phyloP scores from a whole-genome alignment of 2,797 vertebrate genomes.

The Lophius americanus region DNA sequence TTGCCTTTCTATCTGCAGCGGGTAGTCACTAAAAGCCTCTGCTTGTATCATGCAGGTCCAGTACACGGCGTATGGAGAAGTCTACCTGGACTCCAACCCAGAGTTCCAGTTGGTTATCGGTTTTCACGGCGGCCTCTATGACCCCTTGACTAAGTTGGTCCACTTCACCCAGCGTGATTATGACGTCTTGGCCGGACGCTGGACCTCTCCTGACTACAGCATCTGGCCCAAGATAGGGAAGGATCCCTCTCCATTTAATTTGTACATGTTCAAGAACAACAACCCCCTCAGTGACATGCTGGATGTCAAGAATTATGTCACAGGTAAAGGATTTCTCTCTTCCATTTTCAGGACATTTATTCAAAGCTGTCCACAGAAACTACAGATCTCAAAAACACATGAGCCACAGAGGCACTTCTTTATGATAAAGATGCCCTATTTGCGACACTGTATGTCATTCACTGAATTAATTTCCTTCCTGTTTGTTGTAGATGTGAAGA shows the following conservation, averaged over 20 bases:
- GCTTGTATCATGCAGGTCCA: slow-evolving; percentile 80
- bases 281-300: slow-evolving; percentile 98
- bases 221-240: slow-evolving; percentile 97
- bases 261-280: slow-evolving; percentile 99
- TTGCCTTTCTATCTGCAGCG: slow-evolving; percentile 13
- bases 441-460: slow-evolving; percentile 38
- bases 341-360: neutral
- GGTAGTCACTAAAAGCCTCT: neutral
- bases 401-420: slow-evolving; percentile 29
- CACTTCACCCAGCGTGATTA: slow-evolving; percentile 99
- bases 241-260: slow-evolving; percentile 93
- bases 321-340: slow-evolving; percentile 80
- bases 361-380: neutral
- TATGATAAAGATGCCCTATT: slow-evolving; percentile 36
- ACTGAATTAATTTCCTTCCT: slow-evolving; percentile 31
- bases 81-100: slow-evolving; percentile 97
- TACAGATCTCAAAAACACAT: slow-evolving; percentile 33
- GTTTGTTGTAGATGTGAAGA: slow-evolving; percentile 92
- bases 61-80: slow-evolving; percentile 97
- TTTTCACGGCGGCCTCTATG: slow-evolving; percentile 97
- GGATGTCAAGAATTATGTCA: slow-evolving; percentile 97
- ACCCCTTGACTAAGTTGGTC: slow-evolving; percentile 94
- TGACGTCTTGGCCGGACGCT: slow-evolving; percentile 95
- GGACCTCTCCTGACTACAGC: slow-evolving; percentile 97
- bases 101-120: slow-evolving; percentile 98